Evolutionary conservation across 2,888 invertebrate genomes (phyloP).

Genomic region (Isotomurus palustris): DNA sequence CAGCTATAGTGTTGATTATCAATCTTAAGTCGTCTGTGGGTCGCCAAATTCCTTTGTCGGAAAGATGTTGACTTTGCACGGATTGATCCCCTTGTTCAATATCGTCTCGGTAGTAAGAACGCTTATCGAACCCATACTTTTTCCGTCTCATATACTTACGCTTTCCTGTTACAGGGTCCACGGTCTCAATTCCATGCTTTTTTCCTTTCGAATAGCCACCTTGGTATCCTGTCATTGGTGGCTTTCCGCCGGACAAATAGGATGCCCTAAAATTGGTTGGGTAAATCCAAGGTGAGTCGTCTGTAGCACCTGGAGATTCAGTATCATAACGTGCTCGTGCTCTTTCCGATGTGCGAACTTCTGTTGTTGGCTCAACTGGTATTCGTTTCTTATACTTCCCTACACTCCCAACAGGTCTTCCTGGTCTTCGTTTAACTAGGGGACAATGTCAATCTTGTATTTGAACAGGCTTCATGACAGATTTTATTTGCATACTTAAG

Average conservation of each 20-base stretch:
- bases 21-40: slow-evolving; percentile 93
- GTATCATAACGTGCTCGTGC: slow-evolving; percentile 3
- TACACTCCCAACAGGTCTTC: slow-evolving; percentile 11
- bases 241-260: background rate
- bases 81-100: background rate
- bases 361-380: background rate
- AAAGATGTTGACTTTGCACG: slow-evolving; percentile 33
- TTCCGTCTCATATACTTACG: slow-evolving; percentile 17
- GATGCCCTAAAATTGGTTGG: slow-evolving; percentile 1
- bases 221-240: background rate
- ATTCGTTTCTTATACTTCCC: slow-evolving; percentile 5
- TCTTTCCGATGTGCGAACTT: background rate
- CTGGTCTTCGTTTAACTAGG: slow-evolving; percentile 6
- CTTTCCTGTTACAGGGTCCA: slow-evolving; percentile 21
- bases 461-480: too few species aligned
- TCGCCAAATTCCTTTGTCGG: slow-evolving; percentile 80
- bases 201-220: slow-evolving; percentile 4
- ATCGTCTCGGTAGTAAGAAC: background rate
- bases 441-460: too few species aligned
- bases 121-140: slow-evolving; percentile 2
- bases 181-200: slow-evolving; percentile 5
- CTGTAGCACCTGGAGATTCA: background rate
- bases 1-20: slow-evolving; percentile 88
- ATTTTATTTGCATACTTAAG: too few species aligned
- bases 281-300: background rate